Conservation (phyloP, 1,140 invertebrate genomes). For the Gonioctena quinquepunctata region DNA sequence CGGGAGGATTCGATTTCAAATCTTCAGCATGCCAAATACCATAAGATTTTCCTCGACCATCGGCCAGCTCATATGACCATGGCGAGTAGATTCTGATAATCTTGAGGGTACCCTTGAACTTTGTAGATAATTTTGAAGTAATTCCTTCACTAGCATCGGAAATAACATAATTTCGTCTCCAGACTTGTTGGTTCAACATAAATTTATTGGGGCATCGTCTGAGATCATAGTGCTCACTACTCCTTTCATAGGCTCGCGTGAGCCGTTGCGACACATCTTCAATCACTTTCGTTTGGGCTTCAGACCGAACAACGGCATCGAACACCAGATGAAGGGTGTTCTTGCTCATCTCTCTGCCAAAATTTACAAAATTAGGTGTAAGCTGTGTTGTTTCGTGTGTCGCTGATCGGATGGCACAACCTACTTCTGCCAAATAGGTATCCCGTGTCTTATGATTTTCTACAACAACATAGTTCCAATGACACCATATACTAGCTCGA, state of each 20-base stretch:
- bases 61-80: not conserved
- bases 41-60: not conserved
- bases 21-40: not conserved
- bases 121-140: not conserved
- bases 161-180: not conserved
- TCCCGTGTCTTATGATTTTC: constrained; percentile 48
- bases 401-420: constrained; percentile 33
- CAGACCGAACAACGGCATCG: not conserved
- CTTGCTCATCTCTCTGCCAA: constrained; percentile 13
- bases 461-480: constrained; percentile 43
- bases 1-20: not conserved
- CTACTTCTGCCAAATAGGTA: constrained; percentile 31
- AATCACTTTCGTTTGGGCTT: not conserved
- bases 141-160: not conserved
- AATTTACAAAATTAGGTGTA: constrained; percentile 36
- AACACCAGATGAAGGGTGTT: not conserved
- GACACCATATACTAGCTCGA: not conserved
- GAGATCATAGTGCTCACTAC: not conserved
- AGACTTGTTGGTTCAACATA: not conserved
- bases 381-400: constrained; percentile 41
- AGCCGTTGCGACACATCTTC: not conserved
- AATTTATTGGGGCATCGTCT: not conserved
- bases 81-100: not conserved
- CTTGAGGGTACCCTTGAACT: not conserved
- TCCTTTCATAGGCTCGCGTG: not conserved